Evolutionary conservation across 2,888 invertebrate genomes (phyloP), one percentile per base, ranked within the genome.

Genomic region (Ctenicera cuprea): DNA sequence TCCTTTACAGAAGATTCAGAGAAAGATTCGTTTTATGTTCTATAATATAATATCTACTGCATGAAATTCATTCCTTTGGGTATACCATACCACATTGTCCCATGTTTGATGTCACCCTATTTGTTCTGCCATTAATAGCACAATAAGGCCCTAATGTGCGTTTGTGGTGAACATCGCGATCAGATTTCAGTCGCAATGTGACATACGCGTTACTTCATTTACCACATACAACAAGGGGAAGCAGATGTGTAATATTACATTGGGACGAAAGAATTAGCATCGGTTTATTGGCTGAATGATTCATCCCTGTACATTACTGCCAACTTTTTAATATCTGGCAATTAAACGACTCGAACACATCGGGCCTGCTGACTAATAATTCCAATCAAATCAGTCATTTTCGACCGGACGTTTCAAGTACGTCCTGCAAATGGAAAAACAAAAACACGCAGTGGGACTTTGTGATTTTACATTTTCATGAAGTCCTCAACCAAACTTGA

Each of bases 81-180:
- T 52, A 18, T 30, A 11, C n/a, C 43, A 26, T 12, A 30, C 62
- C 22, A 11, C 43, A 62, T 41, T 41, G 61, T 61, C n/a, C 41
- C 9, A 26, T 45, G 30, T 41, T 62, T 64, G 33, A 62, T 74
- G 74, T 71, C 74, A 63, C 79, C 78, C 79, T 80, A 80, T 80
- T 80, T 81, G 80, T 79, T 79, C 74, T 77, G 75, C 78, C 80
- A 81, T 81, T 81, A 81, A 77, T 73, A 73, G 74, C 76, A 81
- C 79, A 80, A 81, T 80, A 78, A 79, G 76, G 78, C 78, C 74
- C 75, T 80, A 81, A 81, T 81, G 78, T 79, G 80, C 77, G 77
- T 78, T 78, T 77, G 78, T 73, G 79, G 77, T 63, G 74, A 69
- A 64, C 77, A 65, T 69, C 64, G 71, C 71, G 79, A 78, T 79